A percentile compares a stretch with the other conserved stretches of the same genome.
Conservation (phyloP, 2,888 invertebrate genomes). For the Ornithoptera priamus region DNA sequence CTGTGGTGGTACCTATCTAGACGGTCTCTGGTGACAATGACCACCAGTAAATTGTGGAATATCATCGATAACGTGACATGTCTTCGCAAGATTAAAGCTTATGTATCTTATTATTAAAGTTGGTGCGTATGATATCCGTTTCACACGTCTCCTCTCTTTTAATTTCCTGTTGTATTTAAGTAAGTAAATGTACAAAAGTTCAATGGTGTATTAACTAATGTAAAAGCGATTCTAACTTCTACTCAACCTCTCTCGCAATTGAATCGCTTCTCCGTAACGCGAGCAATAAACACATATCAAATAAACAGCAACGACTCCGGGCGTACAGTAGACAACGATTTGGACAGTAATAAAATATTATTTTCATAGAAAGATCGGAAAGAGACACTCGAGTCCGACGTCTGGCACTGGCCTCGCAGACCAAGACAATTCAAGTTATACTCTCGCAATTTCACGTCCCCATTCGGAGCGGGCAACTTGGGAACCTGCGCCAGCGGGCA, state of each 20-base stretch:
- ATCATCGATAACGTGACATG: too few relatives aligned
- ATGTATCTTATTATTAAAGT: too few relatives aligned
- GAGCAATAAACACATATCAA: conserved; percentile 28
- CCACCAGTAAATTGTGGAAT: too few relatives aligned
- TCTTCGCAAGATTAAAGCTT: too few relatives aligned
- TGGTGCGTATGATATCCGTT: too few relatives aligned
- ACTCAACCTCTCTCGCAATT: neutral
- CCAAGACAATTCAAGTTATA: conserved; percentile 65
- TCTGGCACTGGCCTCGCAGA: conserved; percentile 53
- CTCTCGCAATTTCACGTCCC: conserved; percentile 46
- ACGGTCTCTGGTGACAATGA: too few relatives aligned
- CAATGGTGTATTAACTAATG: too few relatives aligned
- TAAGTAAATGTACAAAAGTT: too few relatives aligned
- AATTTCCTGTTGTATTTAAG: too few relatives aligned
- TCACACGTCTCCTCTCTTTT: too few relatives aligned
- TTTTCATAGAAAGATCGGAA: conserved; percentile 67
- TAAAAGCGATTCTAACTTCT: too few relatives aligned
- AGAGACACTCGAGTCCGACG: conserved; percentile 56
- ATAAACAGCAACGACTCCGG: conserved; percentile 46
- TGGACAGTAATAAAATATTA: conserved; percentile 69
- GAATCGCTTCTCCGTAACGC: neutral
- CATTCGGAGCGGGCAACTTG: neutral
- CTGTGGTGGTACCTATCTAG: too few relatives aligned
- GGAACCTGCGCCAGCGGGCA: conserved; percentile 34
- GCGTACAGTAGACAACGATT: conserved; percentile 49